These are phyloP conservation scores for Gnathonemus longibarbis DNA, from an alignment of 2,113 vertebrate genomes.

Conservation along the genomic window DNA sequence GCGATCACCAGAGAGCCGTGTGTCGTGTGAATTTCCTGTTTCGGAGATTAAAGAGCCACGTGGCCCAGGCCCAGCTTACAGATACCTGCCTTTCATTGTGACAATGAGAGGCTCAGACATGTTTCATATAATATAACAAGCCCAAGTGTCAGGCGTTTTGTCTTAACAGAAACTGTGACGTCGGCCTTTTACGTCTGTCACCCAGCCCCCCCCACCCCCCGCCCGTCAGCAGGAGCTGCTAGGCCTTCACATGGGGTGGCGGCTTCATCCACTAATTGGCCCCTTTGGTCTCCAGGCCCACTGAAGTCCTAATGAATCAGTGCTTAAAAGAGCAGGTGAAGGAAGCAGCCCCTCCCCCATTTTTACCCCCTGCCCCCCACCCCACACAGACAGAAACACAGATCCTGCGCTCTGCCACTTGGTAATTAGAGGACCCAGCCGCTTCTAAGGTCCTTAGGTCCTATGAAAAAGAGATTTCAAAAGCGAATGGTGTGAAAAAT, in stretches of 20 bases:
- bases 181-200: not conserved
- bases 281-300: not conserved
- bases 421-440: not conserved
- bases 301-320: not conserved
- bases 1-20: not conserved
- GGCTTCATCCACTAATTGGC: conserved; percentile 8
- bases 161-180: not conserved
- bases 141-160: not conserved
- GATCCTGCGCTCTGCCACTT: not conserved
- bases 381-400: not conserved
- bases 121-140: not conserved
- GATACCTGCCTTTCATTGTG: not conserved
- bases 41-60: not conserved
- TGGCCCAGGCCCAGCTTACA: not conserved
- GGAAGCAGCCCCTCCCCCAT: not conserved
- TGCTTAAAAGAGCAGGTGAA: conserved; percentile 6
- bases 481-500: not conserved
- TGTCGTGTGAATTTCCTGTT: not conserved
- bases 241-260: not conserved
- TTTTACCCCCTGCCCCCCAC: not conserved
- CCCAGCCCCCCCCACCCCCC: not conserved
- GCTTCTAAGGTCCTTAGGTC: not conserved
- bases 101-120: not conserved
- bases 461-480: not conserved
- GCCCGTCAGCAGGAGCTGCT: not conserved